Evolutionary conservation across 1,140 invertebrate species (phyloP), one percentile per base, ranked within the genome.

Genomic region (Parasteatoda tepidariorum): DNA sequence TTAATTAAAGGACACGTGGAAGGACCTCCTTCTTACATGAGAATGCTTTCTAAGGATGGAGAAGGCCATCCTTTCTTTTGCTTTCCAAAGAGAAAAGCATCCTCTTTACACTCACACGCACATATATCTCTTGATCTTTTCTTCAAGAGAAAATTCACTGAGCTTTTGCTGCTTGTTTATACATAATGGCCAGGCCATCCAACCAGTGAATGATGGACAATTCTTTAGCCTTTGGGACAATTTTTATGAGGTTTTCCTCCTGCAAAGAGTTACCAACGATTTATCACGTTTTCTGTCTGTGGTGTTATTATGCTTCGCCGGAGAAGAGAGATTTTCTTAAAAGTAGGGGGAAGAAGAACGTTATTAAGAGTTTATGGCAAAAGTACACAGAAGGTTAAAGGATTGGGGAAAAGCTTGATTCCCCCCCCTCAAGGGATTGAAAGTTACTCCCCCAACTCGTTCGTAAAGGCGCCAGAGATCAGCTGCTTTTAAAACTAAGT

Each of bases 151-250:
- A 11, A 15, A 34, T 28, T 28, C 30, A n/a, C 18, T n/a, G n/a
- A n/a, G n/a, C n/a, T 28, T n/a, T 64, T 31, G 38, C 66, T 24
- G 33, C 34, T 68, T 68, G 66, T 68, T 68, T 68, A 68, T 68
- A 68, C 66, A 68, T 68, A 68, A 68, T 68, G 66, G 66, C 34
- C 33, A 31, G 5, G 15, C 62, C 62, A 64, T 64, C 62, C 30
- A n/a, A n/a, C 22, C 66, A 18, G 33, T 68, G 66, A 68, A 24
- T 38, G 66, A 48, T 68, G 66, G 66, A 68, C 66, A 68, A 68
- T 68, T 26, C 66, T 38, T 68, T 68, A 38, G 66, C 66, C 66
- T 68, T 7, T 68, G 66, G 66, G 66, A 68, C 66, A 68, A 68
- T 9, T 68, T 68, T 68, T 68, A 41, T 41, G 38, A 38, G 66